Evolutionary conservation across 2,888 invertebrate species (phyloP), one percentile per base, ranked within the genome.

Genomic region (Abrostola triplasia): DNA sequence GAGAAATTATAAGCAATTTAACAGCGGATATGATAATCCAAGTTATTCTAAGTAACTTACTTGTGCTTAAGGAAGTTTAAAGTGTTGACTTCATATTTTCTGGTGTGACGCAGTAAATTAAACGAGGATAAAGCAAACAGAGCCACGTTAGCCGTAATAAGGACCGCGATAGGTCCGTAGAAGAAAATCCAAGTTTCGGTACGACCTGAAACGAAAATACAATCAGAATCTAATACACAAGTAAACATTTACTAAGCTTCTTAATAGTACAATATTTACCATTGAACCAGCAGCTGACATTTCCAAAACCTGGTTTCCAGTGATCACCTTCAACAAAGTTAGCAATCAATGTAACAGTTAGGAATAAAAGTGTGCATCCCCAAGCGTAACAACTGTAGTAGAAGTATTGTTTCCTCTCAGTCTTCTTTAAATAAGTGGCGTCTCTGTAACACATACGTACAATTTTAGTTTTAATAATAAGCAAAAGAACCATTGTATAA

Each of bases 101-200:
- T 92, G 11, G 92, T 95, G 52, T 95, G 92, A 60, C 84, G 91
- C 95, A 96, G 96, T 52, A 97, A 89, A 41, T 88, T 88, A 72
- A 91, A 90, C 0, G 95, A 95, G 0, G 96, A 96, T 77, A 96
- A 86, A 0, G 95, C 79, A 75, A 96, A 96, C 66, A 96, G 94
- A 0, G 95, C 53, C 0, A 96, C 83, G 79, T 97, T 97, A 9
- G 95, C 74, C 0, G 91, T 73, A 40, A 97, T 87, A 7, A 97
- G 86, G 36, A 95, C 67, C 0, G 95, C 91, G n/a, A 97, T 93
- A 0, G 97, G 97, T 0, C 96, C 96, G 80, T 96, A 96, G 85
- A 97, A 96, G 86, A 95, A 97, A 1, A 94, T 90, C 95, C 96
- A 96, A 0, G 95, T 95, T 82, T 95, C 95, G 0, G 87, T 81